These are phyloP conservation scores for Pica pica DNA, from an alignment of 2,113 vertebrate species.

Conservation along the genomic window DNA sequence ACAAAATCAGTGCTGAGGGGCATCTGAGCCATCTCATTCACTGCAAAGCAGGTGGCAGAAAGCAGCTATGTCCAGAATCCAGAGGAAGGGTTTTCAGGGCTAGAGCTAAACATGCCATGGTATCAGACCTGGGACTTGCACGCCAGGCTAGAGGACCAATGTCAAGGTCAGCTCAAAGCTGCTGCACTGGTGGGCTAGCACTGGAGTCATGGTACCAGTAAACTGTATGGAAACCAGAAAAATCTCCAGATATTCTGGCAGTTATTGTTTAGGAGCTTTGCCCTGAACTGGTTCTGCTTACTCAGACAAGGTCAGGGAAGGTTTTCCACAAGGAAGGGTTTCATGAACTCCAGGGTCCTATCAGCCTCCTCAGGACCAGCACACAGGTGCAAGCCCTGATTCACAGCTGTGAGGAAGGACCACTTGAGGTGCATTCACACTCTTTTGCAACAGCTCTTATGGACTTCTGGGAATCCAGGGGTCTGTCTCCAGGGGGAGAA, in stretches of 20 bases:
- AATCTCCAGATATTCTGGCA: not conserved
- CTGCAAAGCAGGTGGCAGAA: not conserved
- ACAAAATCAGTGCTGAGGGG: not conserved
- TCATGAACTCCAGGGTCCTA: rapidly evolving
- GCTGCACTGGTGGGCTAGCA: not conserved
- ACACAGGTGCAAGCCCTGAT: not conserved
- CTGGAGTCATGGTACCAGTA: not conserved
- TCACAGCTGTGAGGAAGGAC: rapidly evolving
- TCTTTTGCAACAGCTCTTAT: not conserved
- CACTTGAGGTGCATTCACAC: rapidly evolving
- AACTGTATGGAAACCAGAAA: not conserved
- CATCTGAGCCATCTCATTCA: not conserved
- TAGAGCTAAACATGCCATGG: not conserved
- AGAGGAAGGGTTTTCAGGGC: not conserved
- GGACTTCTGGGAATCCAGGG: not conserved
- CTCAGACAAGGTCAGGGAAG: not conserved
- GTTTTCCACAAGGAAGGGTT: not conserved
- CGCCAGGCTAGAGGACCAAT: not conserved
- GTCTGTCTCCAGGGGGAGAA: not conserved
- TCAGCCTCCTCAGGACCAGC: not conserved
- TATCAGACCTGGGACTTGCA: not conserved
- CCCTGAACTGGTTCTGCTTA: not conserved
- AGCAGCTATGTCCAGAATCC: not conserved
- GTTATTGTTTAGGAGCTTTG: not conserved
- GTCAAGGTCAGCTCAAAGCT: not conserved